These are phyloP conservation scores for Ypsolopha sequella DNA, from an alignment of 2,888 invertebrate species.

Conservation along the genomic window DNA sequence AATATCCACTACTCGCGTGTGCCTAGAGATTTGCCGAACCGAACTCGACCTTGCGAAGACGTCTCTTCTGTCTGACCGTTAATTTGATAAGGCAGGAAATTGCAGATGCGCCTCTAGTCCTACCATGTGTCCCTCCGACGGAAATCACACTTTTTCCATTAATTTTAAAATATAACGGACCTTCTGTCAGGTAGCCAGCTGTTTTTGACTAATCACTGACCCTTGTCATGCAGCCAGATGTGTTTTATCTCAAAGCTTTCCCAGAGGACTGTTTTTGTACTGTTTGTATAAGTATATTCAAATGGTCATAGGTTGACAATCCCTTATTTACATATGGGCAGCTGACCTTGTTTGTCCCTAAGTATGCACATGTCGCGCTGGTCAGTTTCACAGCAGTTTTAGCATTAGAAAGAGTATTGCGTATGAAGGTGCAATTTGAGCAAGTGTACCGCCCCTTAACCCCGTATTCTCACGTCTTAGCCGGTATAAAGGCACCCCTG, in stretches of 20 bases:
- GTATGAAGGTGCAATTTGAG: conserved; percentile 51
- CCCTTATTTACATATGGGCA: conserved; percentile 43
- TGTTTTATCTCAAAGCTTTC: conserved; percentile 28
- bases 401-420: conserved; percentile 47
- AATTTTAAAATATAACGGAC: conserved; percentile 36
- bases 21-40: conserved; percentile 23
- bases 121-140: conserved; percentile 42
- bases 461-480: conserved; percentile 53
- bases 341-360: conserved; percentile 55
- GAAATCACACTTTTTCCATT: conserved; percentile 44
- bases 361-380: conserved; percentile 44
- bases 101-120: conserved; percentile 46
- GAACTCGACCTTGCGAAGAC: conserved; percentile 23
- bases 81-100: conserved; percentile 40
- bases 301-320: conserved; percentile 29
- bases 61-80: conserved; percentile 27
- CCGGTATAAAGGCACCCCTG: conserved; percentile 48
- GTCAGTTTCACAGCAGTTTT: conserved; percentile 46
- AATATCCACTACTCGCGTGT: conserved; percentile 10
- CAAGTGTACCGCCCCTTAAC: conserved; percentile 59
- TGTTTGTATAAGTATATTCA: conserved; percentile 36
- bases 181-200: conserved; percentile 51
- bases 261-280: conserved; percentile 29
- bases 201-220: conserved; percentile 20
- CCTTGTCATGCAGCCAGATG: conserved; percentile 22